Conservation (phyloP, 2,113 vertebrate species). For the Ramphastos sulfuratus region DNA sequence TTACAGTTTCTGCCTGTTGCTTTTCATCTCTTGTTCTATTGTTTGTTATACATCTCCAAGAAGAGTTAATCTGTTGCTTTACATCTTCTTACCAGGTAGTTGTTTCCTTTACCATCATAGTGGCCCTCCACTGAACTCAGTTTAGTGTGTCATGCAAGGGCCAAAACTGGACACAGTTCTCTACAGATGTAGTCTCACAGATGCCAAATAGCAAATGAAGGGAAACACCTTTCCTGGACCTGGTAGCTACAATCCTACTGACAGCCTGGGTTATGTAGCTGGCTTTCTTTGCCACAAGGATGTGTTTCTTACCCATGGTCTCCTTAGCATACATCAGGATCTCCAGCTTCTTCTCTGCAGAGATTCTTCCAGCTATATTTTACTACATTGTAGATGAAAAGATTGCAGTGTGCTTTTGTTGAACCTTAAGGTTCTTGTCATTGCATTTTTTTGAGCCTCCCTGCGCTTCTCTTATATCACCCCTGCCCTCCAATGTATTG, state of each 20-base stretch:
- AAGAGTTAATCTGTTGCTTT: not conserved
- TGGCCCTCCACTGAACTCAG: not conserved
- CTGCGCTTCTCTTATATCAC: not conserved
- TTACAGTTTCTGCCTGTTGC: not conserved
- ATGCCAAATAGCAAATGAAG: not conserved
- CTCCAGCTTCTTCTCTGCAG: not conserved
- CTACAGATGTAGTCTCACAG: not conserved
- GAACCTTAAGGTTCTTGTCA: not conserved
- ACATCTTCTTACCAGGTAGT: not conserved
- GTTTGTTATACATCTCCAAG: not conserved
- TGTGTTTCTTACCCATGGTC: not conserved
- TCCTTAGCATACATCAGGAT: not conserved
- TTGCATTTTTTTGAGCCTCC: not conserved
- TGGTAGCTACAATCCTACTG: not conserved
- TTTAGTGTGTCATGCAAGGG: not conserved
- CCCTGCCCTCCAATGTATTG: not conserved
- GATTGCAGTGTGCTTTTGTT: not conserved
- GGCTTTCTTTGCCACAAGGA: not conserved
- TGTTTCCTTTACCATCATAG: not conserved
- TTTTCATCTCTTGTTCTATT: not conserved
- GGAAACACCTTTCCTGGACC: not conserved
- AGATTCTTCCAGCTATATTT: not conserved
- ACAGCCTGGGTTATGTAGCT: not conserved
- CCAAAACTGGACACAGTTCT: not conserved
- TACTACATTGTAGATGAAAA: not conserved